Base-by-base conservation (phyloP, 2,113 vertebrate species). In the Cairina moschata region DNA sequence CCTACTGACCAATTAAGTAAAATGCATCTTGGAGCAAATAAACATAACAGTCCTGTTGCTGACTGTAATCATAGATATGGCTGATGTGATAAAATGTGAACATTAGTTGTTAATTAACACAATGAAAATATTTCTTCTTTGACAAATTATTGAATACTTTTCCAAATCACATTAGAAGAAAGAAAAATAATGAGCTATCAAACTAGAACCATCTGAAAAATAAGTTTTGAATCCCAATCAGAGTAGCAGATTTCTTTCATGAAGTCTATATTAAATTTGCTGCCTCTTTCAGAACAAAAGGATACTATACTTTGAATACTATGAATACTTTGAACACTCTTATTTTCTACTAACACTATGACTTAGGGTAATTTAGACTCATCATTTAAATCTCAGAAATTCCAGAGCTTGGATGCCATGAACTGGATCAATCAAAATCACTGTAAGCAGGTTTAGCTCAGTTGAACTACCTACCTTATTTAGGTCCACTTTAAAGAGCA, bases 1-100 rank as follows among this genome's bases (percentile, higher is more conserved):
- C 88, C 94, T 50, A 62, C 76, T 85, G 89, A 93, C 94, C 97
- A 96, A 97, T 98, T 97, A 97, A 95, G 65, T 88, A 90, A 92
- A 96, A 95, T 96, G 77, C 95, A 95, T 97, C 79, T 95, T 42
- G 32, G 60, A 94, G 60, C 81, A 95, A 95, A 67, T 87, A 81
- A 95, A 88, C 90, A 25, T 90, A 95, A 72, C 23, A 60, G 52
- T 40, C 8, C 36, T 71, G 34, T 46, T 83, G 29, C 83, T 91
- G 58, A 94, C 63, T 88, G 71, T 89, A 96, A 80, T 40, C 96
- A 93, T 28, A 94, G 62, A 79, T 83, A 89, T 12, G 29, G 55
- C 3, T 60, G 50, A 29, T 0, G 3, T 0, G 20, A 91, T 76
- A 95, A 93, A 86, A 75, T 14, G 21, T 62, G 17, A 36, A 65